Evolutionary conservation across 1,140 invertebrate species (phyloP), one percentile per base, ranked within the genome.

Genomic region (Rhyzopertha dominica): DNA sequence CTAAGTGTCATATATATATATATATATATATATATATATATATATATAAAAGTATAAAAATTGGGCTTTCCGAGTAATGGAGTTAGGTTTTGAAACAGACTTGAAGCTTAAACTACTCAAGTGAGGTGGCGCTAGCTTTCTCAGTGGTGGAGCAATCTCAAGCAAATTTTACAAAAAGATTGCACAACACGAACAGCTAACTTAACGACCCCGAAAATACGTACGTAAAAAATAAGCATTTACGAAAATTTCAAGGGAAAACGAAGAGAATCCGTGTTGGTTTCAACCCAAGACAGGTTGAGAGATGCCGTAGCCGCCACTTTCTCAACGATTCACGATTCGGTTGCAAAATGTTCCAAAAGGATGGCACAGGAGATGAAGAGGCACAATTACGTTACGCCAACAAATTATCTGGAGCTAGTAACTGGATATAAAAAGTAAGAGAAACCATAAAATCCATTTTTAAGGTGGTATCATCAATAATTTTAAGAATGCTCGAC

Each of bases 311-410:
- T 84, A 19, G 79, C 85, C 7, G 74, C 75, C 32, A 81, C 81
- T 14, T 90, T 90, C 69, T 78, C 87, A 1, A 68, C 80, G 20
- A 84, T 92, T 58, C 88, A 91, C 56, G 79, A 78, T 19, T 84
- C 83, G 0, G 88, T 90, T 17, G 74, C 74, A 1, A 72, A 78
- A 48, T 82, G 74, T 61, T 86, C 83, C 0, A 66, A 67, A 28
- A 74, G 71, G 57, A 90, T 91, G 87, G 69, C 78, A 30, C 49
- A 64, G 1, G 84, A 90, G 69, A 79, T 89, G 68, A 81, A 84
- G 51, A 66, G 87, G n/a, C 76, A 83, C 56, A 89, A 87, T 67
- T 90, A 91, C 64, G 87, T 90, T 19, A 91, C 87, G 1, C 86
- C 87, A 1, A 84, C 81, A 10, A 90, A 90, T 69, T 92, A 87